These are phyloP conservation scores for Neria commutata DNA, from an alignment of 2,888 invertebrate species.

Conservation along the genomic window DNA sequence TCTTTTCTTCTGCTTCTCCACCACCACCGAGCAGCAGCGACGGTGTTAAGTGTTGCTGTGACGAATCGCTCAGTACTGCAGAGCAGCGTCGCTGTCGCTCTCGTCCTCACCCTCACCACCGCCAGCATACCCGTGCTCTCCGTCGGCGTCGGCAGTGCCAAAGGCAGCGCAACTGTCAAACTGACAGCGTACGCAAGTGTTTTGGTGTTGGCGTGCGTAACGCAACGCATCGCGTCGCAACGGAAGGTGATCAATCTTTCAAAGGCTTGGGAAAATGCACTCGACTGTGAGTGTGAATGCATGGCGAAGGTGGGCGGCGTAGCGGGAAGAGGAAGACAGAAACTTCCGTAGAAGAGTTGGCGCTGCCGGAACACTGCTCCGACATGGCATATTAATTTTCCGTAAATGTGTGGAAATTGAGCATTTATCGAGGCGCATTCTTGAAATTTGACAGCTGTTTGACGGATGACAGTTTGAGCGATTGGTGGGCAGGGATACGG, in stretches of 20 bases:
- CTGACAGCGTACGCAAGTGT: not conserved
- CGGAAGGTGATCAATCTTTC: slow-evolving; percentile 13
- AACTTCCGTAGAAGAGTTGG: not conserved
- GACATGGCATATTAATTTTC: too few species aligned
- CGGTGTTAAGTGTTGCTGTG: not conserved
- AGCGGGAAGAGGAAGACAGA: not conserved
- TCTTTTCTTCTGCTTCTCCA: not conserved
- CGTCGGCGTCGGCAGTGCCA: too few species aligned
- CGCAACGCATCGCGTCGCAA: too few species aligned
- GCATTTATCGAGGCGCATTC: not conserved
- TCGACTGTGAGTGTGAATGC: not conserved
- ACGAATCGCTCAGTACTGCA: not conserved
- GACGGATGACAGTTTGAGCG: not conserved
- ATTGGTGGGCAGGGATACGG: not conserved
- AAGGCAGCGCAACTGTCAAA: not conserved
- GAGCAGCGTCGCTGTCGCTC: not conserved
- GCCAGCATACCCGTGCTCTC: not conserved
- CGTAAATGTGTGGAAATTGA: not conserved
- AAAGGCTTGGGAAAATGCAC: not conserved
- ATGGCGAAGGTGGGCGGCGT: not conserved
- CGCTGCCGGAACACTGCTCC: not conserved
- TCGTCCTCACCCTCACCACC: not conserved
- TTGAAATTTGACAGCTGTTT: not conserved
- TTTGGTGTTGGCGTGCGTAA: slow-evolving; percentile 14
- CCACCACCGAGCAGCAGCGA: too few species aligned